phyloP scores from a whole-genome alignment of 2,888 invertebrate genomes.

The Calameuta filiformis region DNA sequence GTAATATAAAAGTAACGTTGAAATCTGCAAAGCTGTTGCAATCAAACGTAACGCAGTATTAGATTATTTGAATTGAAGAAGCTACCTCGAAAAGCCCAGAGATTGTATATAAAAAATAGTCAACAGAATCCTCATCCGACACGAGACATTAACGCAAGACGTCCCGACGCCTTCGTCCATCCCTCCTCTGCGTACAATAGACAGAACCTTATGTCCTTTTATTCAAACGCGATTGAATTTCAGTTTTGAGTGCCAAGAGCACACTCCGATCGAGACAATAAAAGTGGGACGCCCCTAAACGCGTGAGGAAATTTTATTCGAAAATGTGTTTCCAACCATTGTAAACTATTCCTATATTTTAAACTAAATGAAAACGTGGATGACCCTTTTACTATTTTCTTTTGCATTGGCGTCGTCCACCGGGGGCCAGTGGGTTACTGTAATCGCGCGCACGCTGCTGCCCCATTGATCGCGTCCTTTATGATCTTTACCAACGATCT shows the following conservation, averaged over 20 bases:
- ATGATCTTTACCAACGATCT: neutral
- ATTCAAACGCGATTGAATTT: neutral
- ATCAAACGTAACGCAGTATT: neutral
- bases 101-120: neutral
- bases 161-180: neutral
- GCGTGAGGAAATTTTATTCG: constrained; percentile 27
- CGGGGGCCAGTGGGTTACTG: neutral
- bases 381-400: neutral
- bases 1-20: neutral
- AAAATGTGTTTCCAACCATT: constrained; percentile 38
- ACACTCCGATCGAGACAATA: constrained; percentile 32
- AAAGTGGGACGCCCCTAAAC: constrained; percentile 52
- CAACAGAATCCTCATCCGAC: neutral
- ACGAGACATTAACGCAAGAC: neutral
- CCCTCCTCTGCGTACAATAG: neutral
- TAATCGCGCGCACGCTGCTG: neutral
- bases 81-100: neutral
- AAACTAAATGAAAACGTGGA: constrained; percentile 17
- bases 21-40: neutral
- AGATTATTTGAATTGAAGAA: neutral
- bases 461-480: neutral
- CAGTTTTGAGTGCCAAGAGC: neutral
- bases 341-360: constrained; percentile 23
- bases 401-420: constrained; percentile 13
- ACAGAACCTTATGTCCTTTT: neutral